Evolutionary conservation across 2,797 vertebrate genomes (phyloP), one percentile per base, ranked within the genome.

Genomic region (Florisuga fusca): DNA sequence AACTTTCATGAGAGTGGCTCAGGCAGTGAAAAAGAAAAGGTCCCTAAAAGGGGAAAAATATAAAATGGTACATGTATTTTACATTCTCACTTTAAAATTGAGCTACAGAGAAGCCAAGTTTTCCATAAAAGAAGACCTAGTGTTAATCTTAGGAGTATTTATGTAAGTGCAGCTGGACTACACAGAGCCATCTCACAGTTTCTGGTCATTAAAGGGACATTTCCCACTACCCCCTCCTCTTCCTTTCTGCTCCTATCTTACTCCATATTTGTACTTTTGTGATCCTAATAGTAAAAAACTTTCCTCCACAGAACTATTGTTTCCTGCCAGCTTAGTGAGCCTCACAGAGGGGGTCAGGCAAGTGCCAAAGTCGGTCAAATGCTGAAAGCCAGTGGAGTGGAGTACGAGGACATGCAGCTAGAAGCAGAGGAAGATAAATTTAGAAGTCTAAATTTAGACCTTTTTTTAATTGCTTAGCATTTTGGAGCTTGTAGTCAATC

Each of bases 391-490:
- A 14, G 8, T 10, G 34, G 13, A 58, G 43, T 27, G 48, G 78
- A 15, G 38, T 38, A 38, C 11, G 63, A 89, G 74, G 43, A 57
- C 11, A 43, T 1, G 12, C 33, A 79, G 78, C 71, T 14, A 46
- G 59, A 29, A 75, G n/a, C 10, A 68, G 12, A 15, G n/a, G 26
- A 67, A 62, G 72, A 83, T 87, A 94, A 90, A 95, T 92, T 89
- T 71, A 94, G 94, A 87, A 85, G 25, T 9, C 87, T 96, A 96
- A 96, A 91, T 87, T 93, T 89, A 95, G 91, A 91, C 18, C 15
- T 53, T 58, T 59, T 38, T 90, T 74, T 27, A 89, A 87, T 61
- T 92, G 78, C 38, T 17, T 43, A 79, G 61, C 23, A 73, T 69
- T 91, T 83, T 41, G n/a, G 31, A 91, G 79, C 57, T 53, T 83